Conservation (phyloP, 2,797 vertebrate species). For the Avahi laniger region DNA sequence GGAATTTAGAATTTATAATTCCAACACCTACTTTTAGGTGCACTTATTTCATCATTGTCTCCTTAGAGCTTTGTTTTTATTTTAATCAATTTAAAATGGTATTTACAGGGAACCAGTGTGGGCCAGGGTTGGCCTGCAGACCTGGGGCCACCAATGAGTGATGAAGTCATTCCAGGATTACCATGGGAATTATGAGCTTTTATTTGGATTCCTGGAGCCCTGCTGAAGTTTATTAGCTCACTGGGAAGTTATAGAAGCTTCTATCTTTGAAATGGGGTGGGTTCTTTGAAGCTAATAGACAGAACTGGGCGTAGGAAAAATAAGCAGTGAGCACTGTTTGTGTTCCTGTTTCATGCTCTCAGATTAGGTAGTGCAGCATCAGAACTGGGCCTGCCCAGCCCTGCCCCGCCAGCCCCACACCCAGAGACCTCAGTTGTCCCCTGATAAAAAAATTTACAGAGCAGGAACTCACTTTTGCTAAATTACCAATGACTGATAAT, state of each 20-base stretch:
- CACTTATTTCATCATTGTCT: background rate
- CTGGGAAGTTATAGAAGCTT: background rate
- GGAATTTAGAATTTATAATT: background rate
- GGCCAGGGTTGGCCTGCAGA: background rate
- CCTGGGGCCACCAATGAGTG: background rate
- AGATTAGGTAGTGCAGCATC: too few relatives aligned
- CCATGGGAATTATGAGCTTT: background rate
- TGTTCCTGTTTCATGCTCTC: background rate
- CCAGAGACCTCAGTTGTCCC: background rate
- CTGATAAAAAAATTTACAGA: background rate
- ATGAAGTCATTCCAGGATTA: background rate
- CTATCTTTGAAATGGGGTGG: background rate
- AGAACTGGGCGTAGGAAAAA: background rate
- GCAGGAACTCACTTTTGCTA: background rate
- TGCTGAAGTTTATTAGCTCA: background rate
- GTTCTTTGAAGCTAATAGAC: background rate
- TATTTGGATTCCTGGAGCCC: background rate
- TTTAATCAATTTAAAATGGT: background rate
- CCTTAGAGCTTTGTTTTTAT: background rate
- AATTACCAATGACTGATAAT: background rate
- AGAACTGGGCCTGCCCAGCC: background rate
- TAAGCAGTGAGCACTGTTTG: background rate
- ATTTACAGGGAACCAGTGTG: background rate
- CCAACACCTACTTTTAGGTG: background rate
- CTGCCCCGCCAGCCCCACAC: background rate